phyloP scores from a whole-genome alignment of 2,113 vertebrate genomes.

The Camelus dromedarius region DNA sequence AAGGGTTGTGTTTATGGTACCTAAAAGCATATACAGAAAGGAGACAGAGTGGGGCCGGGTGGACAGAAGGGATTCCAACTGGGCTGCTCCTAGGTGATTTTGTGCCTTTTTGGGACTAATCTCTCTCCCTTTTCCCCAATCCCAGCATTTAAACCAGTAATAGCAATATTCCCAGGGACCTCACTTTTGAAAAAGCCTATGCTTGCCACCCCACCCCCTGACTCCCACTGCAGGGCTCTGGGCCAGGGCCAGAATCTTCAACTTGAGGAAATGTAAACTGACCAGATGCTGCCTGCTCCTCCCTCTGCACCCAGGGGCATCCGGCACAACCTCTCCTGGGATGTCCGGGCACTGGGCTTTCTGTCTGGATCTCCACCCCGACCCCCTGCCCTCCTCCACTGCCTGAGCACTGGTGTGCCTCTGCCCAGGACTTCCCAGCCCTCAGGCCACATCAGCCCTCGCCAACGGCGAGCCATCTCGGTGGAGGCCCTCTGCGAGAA shows the following conservation, averaged over 20 bases:
- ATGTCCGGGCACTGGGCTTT: slow-evolving; percentile 90
- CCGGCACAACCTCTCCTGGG: slow-evolving; percentile 93
- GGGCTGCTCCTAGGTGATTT: not conserved
- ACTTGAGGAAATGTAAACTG: slow-evolving; percentile 10
- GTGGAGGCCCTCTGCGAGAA: slow-evolving; percentile 92
- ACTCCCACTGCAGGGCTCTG: slow-evolving; percentile 13
- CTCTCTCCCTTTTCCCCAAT: not conserved
- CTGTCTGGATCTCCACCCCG: slow-evolving; percentile 87
- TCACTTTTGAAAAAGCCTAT: slow-evolving; percentile 36
- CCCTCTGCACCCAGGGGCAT: slow-evolving; percentile 90
- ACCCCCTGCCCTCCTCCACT: slow-evolving; percentile 89
- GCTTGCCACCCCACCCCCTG: not conserved
- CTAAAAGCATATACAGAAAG: slow-evolving; percentile 33
- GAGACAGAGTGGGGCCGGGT: not conserved
- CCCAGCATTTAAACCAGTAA: not conserved
- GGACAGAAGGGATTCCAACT: not conserved
- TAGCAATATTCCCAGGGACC: not conserved
- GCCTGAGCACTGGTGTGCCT: slow-evolving; percentile 81
- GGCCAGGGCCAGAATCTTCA: slow-evolving; percentile 27
- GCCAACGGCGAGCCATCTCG: slow-evolving; percentile 82
- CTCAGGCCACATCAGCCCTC: slow-evolving; percentile 36
- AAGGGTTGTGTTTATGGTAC: slow-evolving; percentile 23
- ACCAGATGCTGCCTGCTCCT: slow-evolving; percentile 43
- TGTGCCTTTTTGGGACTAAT: not conserved
- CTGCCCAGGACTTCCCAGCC: slow-evolving; percentile 78